Base-by-base conservation (phyloP, 2,888 invertebrate genomes). In the Copidosoma aretas region DNA sequence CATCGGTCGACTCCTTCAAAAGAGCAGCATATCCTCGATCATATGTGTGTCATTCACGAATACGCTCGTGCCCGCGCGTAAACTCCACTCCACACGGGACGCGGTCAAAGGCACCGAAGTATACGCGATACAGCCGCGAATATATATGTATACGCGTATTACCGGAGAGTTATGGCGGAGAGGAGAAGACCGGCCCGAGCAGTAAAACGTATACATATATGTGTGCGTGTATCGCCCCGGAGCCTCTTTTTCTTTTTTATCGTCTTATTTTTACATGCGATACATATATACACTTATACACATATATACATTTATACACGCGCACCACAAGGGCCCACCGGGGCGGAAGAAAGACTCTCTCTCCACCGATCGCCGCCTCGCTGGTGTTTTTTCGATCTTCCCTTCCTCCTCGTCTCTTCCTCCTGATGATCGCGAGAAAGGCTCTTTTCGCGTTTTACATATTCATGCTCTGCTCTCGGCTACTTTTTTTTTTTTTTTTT, bases 81-180 rank as follows among this genome's bases (percentile, higher is more conserved):
- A 32, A 32, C 32, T 32, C 8, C 4, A 32, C 32, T 32, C 8
- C 4, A 46, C 17, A 15, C 15, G 53, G 54, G 17, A 43, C 58
- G 66, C 58, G 66, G 66, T 73, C 72, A 69, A 73, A 69, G 68
- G 58, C 64, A 67, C 68, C 68, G 67, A 67, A 71, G 64, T 63
- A 60, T 67, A 64, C 68, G 67, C 71, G 51, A 61, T 65, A 69
- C 64, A 57, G 19, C 54, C 12, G 24, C 67, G 68, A 66, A 73
- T 68, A 41, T 66, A n/a, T n/a, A n/a, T n/a, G n/a, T n/a, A n/a
- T 32, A 32, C 32, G 8, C 32, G 8, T 32, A 32, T 32, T 32
- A 32, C 32, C 32, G 32, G 32, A 32, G 32, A 32, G 32, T 32
- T 32, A 32, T 32, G 32, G 32, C 3, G 32, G 32, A 32, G 32